Conservation (phyloP, 2,113 vertebrate species). For the Parus major region DNA sequence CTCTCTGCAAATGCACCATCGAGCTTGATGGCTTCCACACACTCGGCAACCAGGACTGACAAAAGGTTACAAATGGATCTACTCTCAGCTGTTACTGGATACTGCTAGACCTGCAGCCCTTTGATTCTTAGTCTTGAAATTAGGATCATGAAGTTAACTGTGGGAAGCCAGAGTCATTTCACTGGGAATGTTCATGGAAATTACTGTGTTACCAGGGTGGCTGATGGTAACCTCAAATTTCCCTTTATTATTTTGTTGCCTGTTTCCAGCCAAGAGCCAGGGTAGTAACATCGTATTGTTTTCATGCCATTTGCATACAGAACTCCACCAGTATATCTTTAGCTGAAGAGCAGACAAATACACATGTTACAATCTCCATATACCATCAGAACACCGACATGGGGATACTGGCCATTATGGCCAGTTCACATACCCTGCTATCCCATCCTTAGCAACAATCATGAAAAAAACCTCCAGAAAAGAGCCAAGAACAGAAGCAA, state of each 20-base stretch:
- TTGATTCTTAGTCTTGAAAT: conserved; percentile 43
- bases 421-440: background rate
- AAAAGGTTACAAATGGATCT: conserved; percentile 24
- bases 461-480: background rate
- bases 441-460: background rate
- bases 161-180: background rate
- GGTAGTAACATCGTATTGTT: background rate
- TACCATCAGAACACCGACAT: background rate
- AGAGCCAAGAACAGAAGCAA: background rate
- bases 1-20: background rate
- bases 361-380: background rate
- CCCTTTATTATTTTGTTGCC: background rate
- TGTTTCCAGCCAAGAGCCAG: background rate
- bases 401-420: background rate
- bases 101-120: background rate
- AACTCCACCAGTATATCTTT: background rate
- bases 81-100: background rate
- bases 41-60: conserved; percentile 27
- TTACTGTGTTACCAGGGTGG: background rate
- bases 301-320: background rate
- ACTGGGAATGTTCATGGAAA: background rate
- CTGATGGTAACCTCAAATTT: background rate
- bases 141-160: background rate
- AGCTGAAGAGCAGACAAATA: background rate
- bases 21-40: background rate